Conservation (phyloP, 30 jellyfish, hydroid and myxozoan genomes). For the Aurelia sp. region DNA sequence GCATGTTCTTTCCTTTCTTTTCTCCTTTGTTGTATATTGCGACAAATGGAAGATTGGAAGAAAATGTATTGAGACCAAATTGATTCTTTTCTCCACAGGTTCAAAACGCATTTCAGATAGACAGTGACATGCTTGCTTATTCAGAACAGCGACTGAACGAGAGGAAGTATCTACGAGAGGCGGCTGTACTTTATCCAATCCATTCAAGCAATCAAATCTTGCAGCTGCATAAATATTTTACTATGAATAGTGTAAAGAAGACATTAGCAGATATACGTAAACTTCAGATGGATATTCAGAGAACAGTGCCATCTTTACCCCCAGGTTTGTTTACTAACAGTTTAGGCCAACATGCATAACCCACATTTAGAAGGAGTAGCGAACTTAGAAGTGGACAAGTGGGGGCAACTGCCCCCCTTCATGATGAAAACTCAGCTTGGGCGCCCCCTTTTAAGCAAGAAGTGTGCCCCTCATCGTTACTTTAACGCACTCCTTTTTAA, state of each 20-base stretch:
- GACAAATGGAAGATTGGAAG: no score
- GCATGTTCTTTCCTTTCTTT: no score
- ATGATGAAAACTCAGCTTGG: no score
- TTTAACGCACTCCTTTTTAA: no score
- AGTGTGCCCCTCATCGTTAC: no score
- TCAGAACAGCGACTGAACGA: conserved; percentile 29
- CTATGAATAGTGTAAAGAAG: conserved; percentile 42
- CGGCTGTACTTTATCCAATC: conserved; percentile 75
- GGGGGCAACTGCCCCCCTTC: no score
- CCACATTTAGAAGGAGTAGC: no score
- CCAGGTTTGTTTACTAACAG: conserved; percentile 47
- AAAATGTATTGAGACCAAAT: no score
- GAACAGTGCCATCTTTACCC: conserved; percentile 78
- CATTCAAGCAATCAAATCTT: conserved; percentile 74
- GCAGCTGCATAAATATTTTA: conserved; percentile 74
- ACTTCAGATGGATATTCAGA: conserved; percentile 74
- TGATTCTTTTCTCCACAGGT: conserved; percentile 7
- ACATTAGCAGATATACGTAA: conserved; percentile 68
- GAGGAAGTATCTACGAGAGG: conserved; percentile 19
- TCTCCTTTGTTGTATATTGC: no score
- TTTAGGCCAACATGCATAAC: background rate
- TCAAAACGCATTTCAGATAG: conserved; percentile 37
- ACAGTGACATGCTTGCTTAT: conserved; percentile 14
- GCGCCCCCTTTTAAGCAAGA: no score
- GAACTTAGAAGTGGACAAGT: no score